Percentiles rank a stretch among this genome's conserved stretches.
These are phyloP conservation scores for Embiotoca jacksoni DNA, from an alignment of 2,113 vertebrate species.

Conservation along the genomic window DNA sequence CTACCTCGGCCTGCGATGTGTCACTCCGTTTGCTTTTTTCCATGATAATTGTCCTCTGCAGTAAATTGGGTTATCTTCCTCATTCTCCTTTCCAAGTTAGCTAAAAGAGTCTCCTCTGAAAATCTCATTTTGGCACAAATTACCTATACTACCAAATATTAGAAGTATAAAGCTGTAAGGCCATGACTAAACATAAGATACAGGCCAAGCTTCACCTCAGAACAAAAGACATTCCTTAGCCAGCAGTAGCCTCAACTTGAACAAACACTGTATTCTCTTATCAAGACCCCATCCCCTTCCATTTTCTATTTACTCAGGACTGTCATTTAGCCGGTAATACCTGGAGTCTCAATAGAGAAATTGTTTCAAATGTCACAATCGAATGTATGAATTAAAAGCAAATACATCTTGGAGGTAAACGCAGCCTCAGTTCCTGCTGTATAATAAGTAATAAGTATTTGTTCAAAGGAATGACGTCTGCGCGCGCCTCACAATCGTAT, in stretches of 20 bases:
- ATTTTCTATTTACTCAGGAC: slow-evolving; percentile 64
- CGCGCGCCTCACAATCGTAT: slow-evolving; percentile 45
- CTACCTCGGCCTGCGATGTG: slow-evolving; percentile 69
- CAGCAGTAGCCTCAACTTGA: slow-evolving; percentile 69
- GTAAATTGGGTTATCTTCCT: slow-evolving; percentile 63
- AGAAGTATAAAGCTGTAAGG: slow-evolving; percentile 56
- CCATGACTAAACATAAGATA: slow-evolving; percentile 59
- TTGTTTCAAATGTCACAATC: slow-evolving; percentile 70
- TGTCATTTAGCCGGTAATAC: slow-evolving; percentile 71
- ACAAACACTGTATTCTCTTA: slow-evolving; percentile 74
- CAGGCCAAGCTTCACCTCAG: slow-evolving; percentile 54
- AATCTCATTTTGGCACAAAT: slow-evolving; percentile 47
- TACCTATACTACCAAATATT: slow-evolving; percentile 46
- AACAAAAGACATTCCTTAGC: slow-evolving; percentile 62
- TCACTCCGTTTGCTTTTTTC: slow-evolving; percentile 52
- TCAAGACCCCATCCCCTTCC: slow-evolving; percentile 56
- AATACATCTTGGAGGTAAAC: slow-evolving; percentile 71
- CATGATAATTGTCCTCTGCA: slow-evolving; percentile 62
- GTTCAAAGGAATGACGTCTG: slow-evolving; percentile 66
- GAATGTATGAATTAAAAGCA: slow-evolving; percentile 74
- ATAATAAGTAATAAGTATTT: slow-evolving; percentile 66
- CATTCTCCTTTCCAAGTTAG: slow-evolving; percentile 54
- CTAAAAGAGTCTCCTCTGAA: slow-evolving; percentile 53
- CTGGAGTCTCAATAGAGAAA: slow-evolving; percentile 63
- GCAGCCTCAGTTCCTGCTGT: slow-evolving; percentile 52